phyloP scores from a whole-genome alignment of 2,113 vertebrate genomes.

The Phalacrocorax pelagicus region DNA sequence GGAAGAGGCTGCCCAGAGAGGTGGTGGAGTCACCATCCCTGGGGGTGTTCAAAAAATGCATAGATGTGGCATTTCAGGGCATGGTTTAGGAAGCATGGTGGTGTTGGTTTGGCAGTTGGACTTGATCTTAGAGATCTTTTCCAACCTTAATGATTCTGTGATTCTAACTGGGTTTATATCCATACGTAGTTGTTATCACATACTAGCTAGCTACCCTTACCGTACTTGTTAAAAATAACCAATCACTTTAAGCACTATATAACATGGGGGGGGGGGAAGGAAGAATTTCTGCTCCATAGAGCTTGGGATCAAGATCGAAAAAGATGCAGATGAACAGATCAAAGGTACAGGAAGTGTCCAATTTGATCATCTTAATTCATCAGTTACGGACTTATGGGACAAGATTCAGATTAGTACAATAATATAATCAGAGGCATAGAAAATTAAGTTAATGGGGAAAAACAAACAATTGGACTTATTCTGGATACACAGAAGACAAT shows the following conservation, averaged over 20 bases:
- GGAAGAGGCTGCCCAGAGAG: no score
- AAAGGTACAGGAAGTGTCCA: background rate
- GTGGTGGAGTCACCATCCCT: no score
- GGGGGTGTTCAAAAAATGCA: no score
- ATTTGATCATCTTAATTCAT: background rate
- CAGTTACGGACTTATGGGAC: background rate
- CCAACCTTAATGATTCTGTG: no score
- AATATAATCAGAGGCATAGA: background rate
- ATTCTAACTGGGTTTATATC: background rate
- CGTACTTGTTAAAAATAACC: background rate
- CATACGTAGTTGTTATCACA: background rate
- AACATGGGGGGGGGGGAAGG: no score
- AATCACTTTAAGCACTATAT: fast-evolving
- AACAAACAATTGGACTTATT: background rate
- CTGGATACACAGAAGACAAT: background rate
- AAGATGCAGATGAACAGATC: background rate
- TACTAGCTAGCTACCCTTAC: background rate
- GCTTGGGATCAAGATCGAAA: background rate
- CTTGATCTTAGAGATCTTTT: no score
- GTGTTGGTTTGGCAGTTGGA: no score
- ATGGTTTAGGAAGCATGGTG: no score
- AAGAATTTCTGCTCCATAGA: background rate
- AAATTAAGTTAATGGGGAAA: background rate
- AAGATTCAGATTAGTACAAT: background rate
- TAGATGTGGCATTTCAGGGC: no score